A percentile compares a stretch with the other conserved stretches of the same genome.
phyloP scores from a whole-genome alignment of 2,113 vertebrate species.

The human region GRCh38 chr7:21634501-21635000 shows the following conservation, averaged over 20 bases:
- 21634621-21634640: no score
- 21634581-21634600: background rate
- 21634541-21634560: accelerated
- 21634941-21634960: conserved; percentile 88
- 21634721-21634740: no score
- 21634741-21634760: no score
- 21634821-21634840: background rate
- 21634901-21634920: conserved; percentile 71
- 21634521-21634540: background rate
- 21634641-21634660: no score
- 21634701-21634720: no score
- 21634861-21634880: background rate
- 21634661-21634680: no score
- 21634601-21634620: no score
- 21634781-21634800: no score
- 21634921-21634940: conserved; percentile 91
- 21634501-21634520: background rate
- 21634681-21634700: no score
- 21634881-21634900: background rate
- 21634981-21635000: conserved; percentile 85
- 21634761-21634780: no score
- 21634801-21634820: no score
- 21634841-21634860: background rate
- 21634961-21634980: conserved; percentile 90
- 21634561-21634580: accelerated